These are phyloP conservation scores for Goniozus legneri DNA, from an alignment of 1,140 invertebrate species.

Conservation along the genomic window DNA sequence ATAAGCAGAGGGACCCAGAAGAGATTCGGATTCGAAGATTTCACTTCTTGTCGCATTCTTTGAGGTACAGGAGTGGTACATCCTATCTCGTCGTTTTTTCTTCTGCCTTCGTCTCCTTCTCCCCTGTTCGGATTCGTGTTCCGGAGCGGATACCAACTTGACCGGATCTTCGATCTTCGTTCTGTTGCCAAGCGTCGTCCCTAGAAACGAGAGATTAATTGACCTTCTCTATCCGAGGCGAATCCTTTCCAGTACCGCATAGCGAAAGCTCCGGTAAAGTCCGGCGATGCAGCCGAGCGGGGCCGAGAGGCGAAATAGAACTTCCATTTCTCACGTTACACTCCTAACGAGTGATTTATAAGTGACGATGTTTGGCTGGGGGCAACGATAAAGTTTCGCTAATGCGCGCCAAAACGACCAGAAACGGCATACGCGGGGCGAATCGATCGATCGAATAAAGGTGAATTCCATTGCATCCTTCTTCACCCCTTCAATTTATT, in stretches of 20 bases:
- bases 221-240: slow-evolving; percentile 14
- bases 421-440: too few species aligned
- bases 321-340: slow-evolving; percentile 5
- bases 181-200: slow-evolving; percentile 8
- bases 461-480: too few species aligned
- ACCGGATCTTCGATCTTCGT: slow-evolving; percentile 9
- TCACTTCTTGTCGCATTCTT: neutral
- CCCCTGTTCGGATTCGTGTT: neutral
- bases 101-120: neutral
- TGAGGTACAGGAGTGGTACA: neutral
- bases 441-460: too few species aligned
- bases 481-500: too few species aligned
- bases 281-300: neutral
- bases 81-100: neutral
- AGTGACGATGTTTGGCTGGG: too few species aligned
- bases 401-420: too few species aligned
- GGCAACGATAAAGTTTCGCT: too few species aligned
- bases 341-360: slow-evolving; percentile 7
- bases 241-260: neutral
- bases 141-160: slow-evolving; percentile 2
- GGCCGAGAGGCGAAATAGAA: slow-evolving; percentile 6
- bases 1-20: too few species aligned
- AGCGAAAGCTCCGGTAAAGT: neutral
- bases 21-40: neutral
- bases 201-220: slow-evolving; percentile 22